Evolutionary conservation across 2,113 vertebrate species (phyloP).

Genomic region (Onychorhynchus coronatus): DNA sequence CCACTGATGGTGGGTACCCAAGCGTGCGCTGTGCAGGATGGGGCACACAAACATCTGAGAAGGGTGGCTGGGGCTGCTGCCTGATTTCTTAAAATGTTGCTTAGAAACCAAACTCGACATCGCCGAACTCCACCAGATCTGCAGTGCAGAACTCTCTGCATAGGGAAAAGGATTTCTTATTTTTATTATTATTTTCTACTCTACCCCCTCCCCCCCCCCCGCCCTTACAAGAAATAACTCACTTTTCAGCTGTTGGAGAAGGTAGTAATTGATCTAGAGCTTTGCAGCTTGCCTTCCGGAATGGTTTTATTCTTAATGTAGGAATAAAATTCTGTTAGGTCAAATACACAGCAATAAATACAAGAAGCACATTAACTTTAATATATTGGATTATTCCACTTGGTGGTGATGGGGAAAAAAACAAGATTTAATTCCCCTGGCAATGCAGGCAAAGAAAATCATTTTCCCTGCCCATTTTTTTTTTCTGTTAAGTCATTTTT

Average conservation of each 20-base stretch:
- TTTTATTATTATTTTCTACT: conserved; percentile 13
- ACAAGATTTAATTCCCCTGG: conserved; percentile 74
- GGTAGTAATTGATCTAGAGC: conserved; percentile 70
- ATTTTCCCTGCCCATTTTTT: conserved; percentile 23
- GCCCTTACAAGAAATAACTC: conserved; percentile 70
- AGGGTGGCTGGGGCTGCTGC: background rate
- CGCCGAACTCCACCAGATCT: conserved; percentile 19
- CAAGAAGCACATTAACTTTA: conserved; percentile 64
- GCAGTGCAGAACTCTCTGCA: conserved; percentile 58
- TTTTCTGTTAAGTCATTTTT: conserved; percentile 47
- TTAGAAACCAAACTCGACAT: conserved; percentile 59
- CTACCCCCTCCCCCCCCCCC: background rate
- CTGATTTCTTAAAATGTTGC: conserved; percentile 42
- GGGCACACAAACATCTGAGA: background rate
- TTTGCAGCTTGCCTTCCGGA: conserved; percentile 38
- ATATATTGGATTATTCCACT: conserved; percentile 78
- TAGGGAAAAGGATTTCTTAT: background rate
- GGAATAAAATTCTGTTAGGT: conserved; percentile 68
- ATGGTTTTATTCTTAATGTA: conserved; percentile 66
- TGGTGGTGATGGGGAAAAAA: conserved; percentile 56
- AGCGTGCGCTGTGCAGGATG: background rate
- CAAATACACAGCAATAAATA: conserved; percentile 70
- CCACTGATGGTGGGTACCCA: fast-evolving
- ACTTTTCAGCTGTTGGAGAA: conserved; percentile 67
- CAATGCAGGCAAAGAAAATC: conserved; percentile 71